Base-by-base conservation (phyloP, 2,888 invertebrate species). In the Lepidocyrtinus sp. region DNA sequence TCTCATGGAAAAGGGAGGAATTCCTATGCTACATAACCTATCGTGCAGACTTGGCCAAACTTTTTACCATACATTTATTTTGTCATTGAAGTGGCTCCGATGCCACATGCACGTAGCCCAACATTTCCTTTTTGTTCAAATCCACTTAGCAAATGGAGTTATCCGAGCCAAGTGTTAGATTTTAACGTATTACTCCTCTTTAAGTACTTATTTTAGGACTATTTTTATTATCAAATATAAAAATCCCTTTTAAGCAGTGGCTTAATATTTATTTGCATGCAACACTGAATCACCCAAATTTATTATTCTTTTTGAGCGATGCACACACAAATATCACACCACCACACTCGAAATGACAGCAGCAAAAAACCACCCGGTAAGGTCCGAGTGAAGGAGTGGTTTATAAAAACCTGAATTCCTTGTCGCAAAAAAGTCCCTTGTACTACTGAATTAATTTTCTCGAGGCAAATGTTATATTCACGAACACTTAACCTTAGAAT, bases 81-180 rank as follows among this genome's bases (percentile, higher is more conserved):
- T 55, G 55, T 55, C 55, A 55, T 55, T 55, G 55, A 55, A 55
- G 55, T 55, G 55, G 55, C 55, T 55, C 55, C 55, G 7, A 15
- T 55, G 55, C 55, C 55, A 55, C 55, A 55, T 55, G 55, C 55
- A 55, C 55, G 55, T 7, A 36, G 36, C 12, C 36, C 17, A 7
- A 55, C 17, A n/a, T 55, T 55, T 55, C 55, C n/a, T 55, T n/a
- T n/a, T 55, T 55, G 55, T 55, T 55, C 55, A 3, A 55, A 55
- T 55, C 55, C 55, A 55, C 55, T 55, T n/a, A n/a, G n/a, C 55
- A n/a, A 55, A 55, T 55, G n/a, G 17, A 55, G 55, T 55, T 55
- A 55, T 55, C 55, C 5, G 55, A n/a, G 55, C n/a, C 7, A 36
- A 36, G 36, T 7, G 17, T 17, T 3, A 17, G 55, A 7, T 55